Evolutionary conservation across 2,797 vertebrate genomes (phyloP).

Genomic region (Peromyscus aztecus): DNA sequence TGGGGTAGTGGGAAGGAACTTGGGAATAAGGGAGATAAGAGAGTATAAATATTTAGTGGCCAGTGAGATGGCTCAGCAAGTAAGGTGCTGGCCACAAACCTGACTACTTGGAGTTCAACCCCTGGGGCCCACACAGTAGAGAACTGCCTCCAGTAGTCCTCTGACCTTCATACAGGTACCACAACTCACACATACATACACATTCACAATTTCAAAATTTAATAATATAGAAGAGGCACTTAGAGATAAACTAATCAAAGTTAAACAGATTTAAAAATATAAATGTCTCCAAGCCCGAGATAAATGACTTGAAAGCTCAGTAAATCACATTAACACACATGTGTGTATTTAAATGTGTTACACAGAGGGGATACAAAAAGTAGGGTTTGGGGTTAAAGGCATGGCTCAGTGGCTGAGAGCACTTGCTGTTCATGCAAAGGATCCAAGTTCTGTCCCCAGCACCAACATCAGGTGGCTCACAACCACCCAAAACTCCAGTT

Average conservation of each 20-base stretch:
- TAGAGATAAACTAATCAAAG: conserved; percentile 39
- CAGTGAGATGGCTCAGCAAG: background rate
- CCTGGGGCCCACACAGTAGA: background rate
- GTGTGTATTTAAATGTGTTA: background rate
- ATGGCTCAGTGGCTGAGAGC: background rate
- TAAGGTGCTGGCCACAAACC: background rate
- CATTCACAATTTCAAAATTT: background rate
- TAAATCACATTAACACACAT: background rate
- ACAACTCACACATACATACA: background rate
- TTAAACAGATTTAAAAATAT: conserved; percentile 20
- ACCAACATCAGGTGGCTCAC: background rate
- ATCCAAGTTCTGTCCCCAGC: background rate
- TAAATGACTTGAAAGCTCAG: conserved; percentile 5
- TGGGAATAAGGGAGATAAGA: no score
- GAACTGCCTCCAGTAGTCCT: background rate
- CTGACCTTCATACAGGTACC: background rate
- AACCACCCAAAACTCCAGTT: background rate
- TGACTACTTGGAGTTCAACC: no score
- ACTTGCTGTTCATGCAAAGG: background rate
- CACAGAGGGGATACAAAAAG: background rate
- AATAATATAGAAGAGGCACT: background rate
- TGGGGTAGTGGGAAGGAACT: no score
- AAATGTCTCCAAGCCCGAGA: background rate
- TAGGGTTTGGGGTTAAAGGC: background rate
- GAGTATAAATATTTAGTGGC: background rate